Evolutionary conservation across 2,888 invertebrate species (phyloP), one percentile per base, ranked within the genome.

Genomic region (Drosophila koepferae): DNA sequence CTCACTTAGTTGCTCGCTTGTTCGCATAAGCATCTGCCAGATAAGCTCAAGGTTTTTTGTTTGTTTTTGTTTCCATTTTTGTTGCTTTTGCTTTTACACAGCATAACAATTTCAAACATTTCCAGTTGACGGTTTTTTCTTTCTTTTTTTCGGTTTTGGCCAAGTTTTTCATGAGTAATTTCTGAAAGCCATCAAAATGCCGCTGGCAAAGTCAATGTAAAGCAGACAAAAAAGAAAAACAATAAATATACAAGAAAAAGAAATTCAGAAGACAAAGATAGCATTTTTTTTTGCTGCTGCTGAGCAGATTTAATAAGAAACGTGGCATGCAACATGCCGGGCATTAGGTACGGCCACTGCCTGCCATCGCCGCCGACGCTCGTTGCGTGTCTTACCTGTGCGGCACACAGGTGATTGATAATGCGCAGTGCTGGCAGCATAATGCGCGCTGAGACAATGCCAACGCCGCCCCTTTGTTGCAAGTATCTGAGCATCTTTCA

Each of bases 331-430:
- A 77, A 76, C 84, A 73, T 74, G 69, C 43, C 49, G 38, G n/a
- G 41, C 62, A 56, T 53, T 62, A 44, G 51, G 51, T 36, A 34
- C 51, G 34, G 34, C 34, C 51, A n/a, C 18, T 12, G 49, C 16
- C 40, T 38, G 9, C 31, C n/a, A 10, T 4, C 31, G 49, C n/a
- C 28, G 8, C n/a, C 28, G 28, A 36, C 28, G 8, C 31, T 51
- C 51, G 51, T 31, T 51, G 34, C 34, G 49, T 51, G 18, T 66
- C 44, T 46, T 73, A 61, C 69, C 81, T 63, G 74, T 74, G 69
- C 54, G 81, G 38, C 56, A 63, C 72, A 72, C 82, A 82, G 89
- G 88, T 86, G 90, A 89, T 86, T 87, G 88, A 89, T 89, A 85
- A 85, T 87, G 68, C 78, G 61, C 56, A 16, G 60, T 48, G 54